Evolutionary conservation across 2,113 vertebrate species (phyloP), one percentile per base, ranked within the genome.

Genomic region (Pavo muticus): DNA sequence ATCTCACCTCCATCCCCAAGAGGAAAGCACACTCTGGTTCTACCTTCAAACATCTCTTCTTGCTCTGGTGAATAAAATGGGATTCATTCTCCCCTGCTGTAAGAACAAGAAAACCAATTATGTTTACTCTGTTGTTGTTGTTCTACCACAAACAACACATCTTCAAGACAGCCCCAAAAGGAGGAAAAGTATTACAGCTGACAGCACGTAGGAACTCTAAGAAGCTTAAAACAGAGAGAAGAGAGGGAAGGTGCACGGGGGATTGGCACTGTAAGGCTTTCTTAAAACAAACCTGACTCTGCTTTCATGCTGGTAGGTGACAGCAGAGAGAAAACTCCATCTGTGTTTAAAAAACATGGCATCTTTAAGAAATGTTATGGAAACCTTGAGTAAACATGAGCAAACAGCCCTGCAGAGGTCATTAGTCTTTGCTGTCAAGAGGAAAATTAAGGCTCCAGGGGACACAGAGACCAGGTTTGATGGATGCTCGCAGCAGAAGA

Each of bases 351-450:
- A 91, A 96, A 96, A 4, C 89, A 91, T 93, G 91, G 77, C 85
- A 78, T 94, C 79, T 70, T 81, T 82, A 61, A 87, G 63, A 88
- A 91, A 52, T 54, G 11, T 84, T 83, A 67, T 2, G 9, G 68
- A 90, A 96, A 77, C 60, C 78, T 87, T 84, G 80, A 69, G 88
- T 1, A 94, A 93, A 94, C 90, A 69, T 42, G 88, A 95, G 48
- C 85, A 95, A 96, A 96, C 64, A 95, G 83, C 95, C 95, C 70
- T 5, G 4, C 19, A 91, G 93, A 76, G 90, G 8, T 59, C 21
- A 93, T 97, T 95, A 94, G 88, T 97, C 88, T 94, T 78, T 73
- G 76, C 93, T 95, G 91, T 97, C 94, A 96, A 96, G 91, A 88
- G 93, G 90, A 95, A 96, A 97, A 96, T 95, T 95, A 87, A 75